A percentile compares a stretch with the other conserved stretches of the same genome.
Evolutionary conservation across 2,888 invertebrate species (phyloP).

Genomic region (Gortyna flavago): DNA sequence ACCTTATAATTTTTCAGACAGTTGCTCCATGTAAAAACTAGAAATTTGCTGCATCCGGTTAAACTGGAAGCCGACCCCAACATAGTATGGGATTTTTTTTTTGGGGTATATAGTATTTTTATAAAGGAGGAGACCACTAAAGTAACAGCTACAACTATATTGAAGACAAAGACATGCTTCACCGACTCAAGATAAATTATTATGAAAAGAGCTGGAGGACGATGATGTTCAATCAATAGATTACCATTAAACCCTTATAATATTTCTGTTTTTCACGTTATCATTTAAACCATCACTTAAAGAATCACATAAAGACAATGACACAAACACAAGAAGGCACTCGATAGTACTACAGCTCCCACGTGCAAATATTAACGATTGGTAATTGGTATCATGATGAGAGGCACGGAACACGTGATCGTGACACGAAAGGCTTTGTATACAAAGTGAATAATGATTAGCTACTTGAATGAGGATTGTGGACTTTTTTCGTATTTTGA

Average conservation of each 20-base stretch:
- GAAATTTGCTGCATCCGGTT: background rate
- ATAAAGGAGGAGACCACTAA: background rate
- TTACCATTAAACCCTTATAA: background rate
- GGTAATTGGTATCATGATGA: constrained; percentile 49
- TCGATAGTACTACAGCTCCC: constrained; percentile 27
- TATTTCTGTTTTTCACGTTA: constrained; percentile 6
- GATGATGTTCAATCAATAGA: background rate
- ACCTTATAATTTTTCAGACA: background rate
- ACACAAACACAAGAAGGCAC: constrained; percentile 13
- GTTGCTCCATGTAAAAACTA: background rate
- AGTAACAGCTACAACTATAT: background rate
- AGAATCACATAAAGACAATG: constrained; percentile 32
- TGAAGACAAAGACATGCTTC: background rate
- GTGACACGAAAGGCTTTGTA: constrained; percentile 49
- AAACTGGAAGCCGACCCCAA: background rate
- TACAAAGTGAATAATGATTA: constrained; percentile 41
- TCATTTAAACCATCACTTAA: constrained; percentile 14
- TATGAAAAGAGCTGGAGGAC: background rate
- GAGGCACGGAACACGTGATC: constrained; percentile 46
- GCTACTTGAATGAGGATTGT: constrained; percentile 15
- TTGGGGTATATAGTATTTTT: background rate
- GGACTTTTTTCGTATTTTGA: constrained; percentile 3
- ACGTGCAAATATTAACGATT: constrained; percentile 51
- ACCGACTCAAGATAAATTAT: background rate
- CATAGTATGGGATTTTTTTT: background rate